Percentiles rank a stretch among this genome's conserved stretches.
phyloP scores from a whole-genome alignment of 2,888 invertebrate species.

The Folsomia manolachei region DNA sequence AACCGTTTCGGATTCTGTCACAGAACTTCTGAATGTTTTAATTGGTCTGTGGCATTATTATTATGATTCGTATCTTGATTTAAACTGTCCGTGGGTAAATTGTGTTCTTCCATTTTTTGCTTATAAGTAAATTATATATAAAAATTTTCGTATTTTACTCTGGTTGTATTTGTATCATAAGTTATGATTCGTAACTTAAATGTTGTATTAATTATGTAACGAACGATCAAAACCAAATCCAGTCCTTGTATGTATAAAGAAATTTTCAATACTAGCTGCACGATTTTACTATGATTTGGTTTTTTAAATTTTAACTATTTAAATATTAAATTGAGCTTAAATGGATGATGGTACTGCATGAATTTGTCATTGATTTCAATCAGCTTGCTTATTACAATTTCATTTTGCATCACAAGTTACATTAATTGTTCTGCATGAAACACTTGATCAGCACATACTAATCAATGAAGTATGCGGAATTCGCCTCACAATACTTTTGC shows the following conservation, averaged over 20 bases:
- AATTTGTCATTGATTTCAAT: too few relatives aligned
- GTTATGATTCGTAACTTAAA: background rate
- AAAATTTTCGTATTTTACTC: background rate
- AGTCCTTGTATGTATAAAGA: background rate
- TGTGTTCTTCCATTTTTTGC: background rate
- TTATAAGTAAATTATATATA: background rate
- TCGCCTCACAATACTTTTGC: too few relatives aligned
- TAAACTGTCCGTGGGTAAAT: background rate
- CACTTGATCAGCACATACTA: too few relatives aligned
- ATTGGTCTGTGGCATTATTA: too few relatives aligned
- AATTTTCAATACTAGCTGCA: background rate
- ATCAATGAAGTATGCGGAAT: too few relatives aligned
- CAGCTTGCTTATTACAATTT: too few relatives aligned
- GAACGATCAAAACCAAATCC: background rate
- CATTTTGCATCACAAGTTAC: too few relatives aligned
- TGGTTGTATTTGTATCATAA: background rate
- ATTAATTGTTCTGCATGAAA: too few relatives aligned
- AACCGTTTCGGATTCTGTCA: background rate
- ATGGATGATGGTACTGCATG: too few relatives aligned
- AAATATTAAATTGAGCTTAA: too few relatives aligned
- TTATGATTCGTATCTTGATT: background rate
- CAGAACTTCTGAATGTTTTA: background rate
- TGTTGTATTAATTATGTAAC: constrained; percentile 7
- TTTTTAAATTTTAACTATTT: background rate
- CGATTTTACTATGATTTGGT: background rate